Conservation (phyloP, 2,113 vertebrate species). For the Philantomba maxwellii region DNA sequence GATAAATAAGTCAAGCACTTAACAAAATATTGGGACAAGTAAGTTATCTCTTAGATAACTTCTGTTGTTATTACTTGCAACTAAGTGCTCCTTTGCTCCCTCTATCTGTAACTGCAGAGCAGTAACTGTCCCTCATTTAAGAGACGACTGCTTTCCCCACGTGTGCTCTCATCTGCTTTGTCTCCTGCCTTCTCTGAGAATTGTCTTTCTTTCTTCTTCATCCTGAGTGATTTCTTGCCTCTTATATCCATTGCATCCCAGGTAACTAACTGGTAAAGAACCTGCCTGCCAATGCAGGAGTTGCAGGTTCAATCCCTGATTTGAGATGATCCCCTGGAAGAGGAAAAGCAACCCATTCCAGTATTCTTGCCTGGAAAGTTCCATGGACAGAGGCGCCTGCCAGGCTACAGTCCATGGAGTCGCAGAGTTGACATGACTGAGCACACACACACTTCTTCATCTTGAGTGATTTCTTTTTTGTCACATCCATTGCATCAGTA, state of each 20-base stretch:
- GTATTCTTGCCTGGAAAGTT: not conserved
- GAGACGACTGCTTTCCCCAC: not conserved
- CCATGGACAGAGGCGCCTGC: not conserved
- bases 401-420: not conserved
- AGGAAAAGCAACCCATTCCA: not conserved
- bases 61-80: not conserved
- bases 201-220: not conserved
- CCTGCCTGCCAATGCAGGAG: not conserved
- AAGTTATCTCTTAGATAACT: not conserved
- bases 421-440: accelerated
- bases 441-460: not conserved
- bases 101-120: not conserved
- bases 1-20: not conserved
- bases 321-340: not conserved
- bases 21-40: not conserved
- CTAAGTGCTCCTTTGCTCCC: not conserved
- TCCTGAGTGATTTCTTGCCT: not conserved
- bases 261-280: not conserved
- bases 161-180: not conserved
- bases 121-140: not conserved
- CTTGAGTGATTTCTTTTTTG: not conserved
- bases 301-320: not conserved
- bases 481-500: not conserved
- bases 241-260: not conserved
- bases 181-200: not conserved